A percentile compares a stretch with the other conserved stretches of the same genome.
Evolutionary conservation across 2,113 vertebrate species (phyloP).

Genomic region (Seriola quinqueradiata): DNA sequence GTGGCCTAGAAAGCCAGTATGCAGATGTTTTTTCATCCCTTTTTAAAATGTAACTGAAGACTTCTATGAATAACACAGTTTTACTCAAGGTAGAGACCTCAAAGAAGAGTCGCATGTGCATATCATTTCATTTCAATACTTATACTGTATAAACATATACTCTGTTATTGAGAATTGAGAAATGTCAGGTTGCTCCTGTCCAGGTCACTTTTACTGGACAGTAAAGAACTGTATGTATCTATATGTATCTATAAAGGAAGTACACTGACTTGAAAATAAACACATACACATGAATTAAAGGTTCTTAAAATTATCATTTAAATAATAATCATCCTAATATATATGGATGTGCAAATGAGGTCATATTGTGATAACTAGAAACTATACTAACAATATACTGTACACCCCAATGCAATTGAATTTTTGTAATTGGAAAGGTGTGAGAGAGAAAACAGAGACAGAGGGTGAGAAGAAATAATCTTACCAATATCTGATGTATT

Average conservation of each 20-base stretch:
- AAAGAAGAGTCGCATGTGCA: background rate
- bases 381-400: background rate
- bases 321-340: background rate
- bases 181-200: background rate
- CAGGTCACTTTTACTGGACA: conserved; percentile 8
- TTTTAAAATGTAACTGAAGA: background rate
- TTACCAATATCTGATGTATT: conserved; percentile 87
- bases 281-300: background rate
- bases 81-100: background rate
- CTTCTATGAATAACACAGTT: background rate
- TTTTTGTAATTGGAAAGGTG: background rate
- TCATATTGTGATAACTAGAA: background rate
- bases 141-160: background rate
- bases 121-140: background rate
- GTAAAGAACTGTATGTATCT: background rate
- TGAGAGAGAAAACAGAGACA: background rate
- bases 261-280: background rate
- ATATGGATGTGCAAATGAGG: background rate
- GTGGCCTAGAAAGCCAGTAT: background rate
- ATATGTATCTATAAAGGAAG: background rate
- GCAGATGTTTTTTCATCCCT: background rate
- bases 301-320: background rate
- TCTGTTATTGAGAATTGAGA: background rate
- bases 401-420: background rate
- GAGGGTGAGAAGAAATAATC: conserved; percentile 37